These are phyloP conservation scores for Listronotus oregonensis DNA, from an alignment of 1,140 invertebrate species.

Conservation along the genomic window DNA sequence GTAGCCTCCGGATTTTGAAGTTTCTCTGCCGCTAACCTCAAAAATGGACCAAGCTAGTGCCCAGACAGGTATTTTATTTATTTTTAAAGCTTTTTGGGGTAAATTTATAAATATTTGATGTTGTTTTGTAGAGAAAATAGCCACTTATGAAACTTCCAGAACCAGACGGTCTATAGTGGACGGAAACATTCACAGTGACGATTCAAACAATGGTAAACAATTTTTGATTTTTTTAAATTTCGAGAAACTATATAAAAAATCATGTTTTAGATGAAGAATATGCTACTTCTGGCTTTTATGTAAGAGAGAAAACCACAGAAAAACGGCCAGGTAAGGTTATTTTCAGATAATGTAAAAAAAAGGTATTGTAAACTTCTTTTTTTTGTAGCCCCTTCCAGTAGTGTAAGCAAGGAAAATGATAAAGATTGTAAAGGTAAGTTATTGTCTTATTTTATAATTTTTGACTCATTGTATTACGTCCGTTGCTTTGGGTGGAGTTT, in stretches of 20 bases:
- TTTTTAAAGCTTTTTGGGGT: slow-evolving; percentile 4
- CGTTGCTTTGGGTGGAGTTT: too few species aligned
- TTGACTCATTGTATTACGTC: too few species aligned
- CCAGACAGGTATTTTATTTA: slow-evolving; percentile 16
- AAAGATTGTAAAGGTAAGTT: too few species aligned
- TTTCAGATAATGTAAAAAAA: background rate
- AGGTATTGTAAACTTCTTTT: background rate
- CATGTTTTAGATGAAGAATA: slow-evolving; percentile 24
- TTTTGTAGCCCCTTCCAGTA: background rate
- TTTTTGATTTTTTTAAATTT: slow-evolving; percentile 7
- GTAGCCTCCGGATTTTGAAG: slow-evolving; percentile 5
- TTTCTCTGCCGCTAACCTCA: slow-evolving; percentile 25
- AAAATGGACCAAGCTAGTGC: slow-evolving; percentile 22
- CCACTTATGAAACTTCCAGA: slow-evolving; percentile 25
- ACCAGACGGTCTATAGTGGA: slow-evolving; percentile 23
- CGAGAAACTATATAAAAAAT: too few species aligned
- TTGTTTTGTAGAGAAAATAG: slow-evolving; percentile 19
- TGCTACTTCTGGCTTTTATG: slow-evolving; percentile 28
- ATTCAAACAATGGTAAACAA: slow-evolving; percentile 29
- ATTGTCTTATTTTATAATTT: too few species aligned
- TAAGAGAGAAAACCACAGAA: slow-evolving; percentile 29
- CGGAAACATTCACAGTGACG: slow-evolving; percentile 14
- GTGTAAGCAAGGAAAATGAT: background rate
- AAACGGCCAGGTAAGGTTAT: slow-evolving; percentile 17
- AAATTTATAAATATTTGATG: background rate